Evolutionary conservation across 64 coral and sea anemone species (phyloP).

Genomic region (Actinia equina): DNA sequence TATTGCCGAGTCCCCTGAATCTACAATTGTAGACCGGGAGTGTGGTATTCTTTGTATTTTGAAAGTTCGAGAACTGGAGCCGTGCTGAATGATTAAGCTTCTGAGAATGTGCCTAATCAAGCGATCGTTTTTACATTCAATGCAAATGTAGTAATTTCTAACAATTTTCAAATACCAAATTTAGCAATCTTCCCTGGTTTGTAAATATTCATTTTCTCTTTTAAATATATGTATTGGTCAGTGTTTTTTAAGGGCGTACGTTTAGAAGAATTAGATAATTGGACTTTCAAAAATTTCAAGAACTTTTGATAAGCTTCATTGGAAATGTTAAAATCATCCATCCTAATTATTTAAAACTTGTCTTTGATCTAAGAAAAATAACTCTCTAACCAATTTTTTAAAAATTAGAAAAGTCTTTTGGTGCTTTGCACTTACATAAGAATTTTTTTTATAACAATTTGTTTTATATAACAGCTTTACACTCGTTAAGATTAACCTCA

Average conservation of each 20-base stretch:
- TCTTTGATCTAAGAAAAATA: background rate
- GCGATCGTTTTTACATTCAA: background rate
- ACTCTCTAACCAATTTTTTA: background rate
- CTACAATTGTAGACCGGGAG: background rate
- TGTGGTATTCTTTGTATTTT: background rate
- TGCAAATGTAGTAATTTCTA: background rate
- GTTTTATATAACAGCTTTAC: too few species aligned
- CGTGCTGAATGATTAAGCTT: background rate
- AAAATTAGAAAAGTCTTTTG: background rate
- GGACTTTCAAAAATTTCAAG: background rate
- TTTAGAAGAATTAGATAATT: background rate
- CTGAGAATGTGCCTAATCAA: background rate
- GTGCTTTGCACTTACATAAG: too few species aligned
- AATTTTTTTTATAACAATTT: too few species aligned
- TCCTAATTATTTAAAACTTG: too few species aligned
- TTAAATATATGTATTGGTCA: too few species aligned
- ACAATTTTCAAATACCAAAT: background rate
- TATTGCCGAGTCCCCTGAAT: background rate
- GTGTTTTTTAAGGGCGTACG: background rate
- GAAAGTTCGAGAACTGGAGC: background rate
- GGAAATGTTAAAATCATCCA: background rate
- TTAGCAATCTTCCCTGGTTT: too few species aligned
- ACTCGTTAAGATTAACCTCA: too few species aligned
- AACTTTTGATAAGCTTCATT: background rate
- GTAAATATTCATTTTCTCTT: too few species aligned